Conservation (phyloP, 1,140 invertebrate genomes). For the Drosophila pseudoananassae region DNA sequence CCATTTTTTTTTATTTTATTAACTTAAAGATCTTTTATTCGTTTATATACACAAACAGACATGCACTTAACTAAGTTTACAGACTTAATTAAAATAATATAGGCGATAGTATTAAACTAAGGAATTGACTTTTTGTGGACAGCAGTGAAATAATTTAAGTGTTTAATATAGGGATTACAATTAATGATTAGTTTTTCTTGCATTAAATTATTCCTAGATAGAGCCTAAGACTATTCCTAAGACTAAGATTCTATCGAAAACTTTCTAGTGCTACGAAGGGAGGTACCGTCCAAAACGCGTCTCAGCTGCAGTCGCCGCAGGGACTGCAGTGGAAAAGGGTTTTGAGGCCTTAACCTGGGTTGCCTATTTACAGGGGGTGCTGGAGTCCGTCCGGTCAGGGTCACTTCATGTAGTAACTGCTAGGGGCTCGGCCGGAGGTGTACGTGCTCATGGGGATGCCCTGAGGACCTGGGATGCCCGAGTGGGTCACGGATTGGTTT, state of each 20-base stretch:
- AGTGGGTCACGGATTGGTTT: slow-evolving; percentile 74
- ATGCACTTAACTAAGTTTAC: slow-evolving; percentile 30
- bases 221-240: slow-evolving; percentile 40
- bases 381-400: background rate
- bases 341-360: slow-evolving; percentile 55
- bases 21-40: slow-evolving; percentile 43
- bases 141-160: slow-evolving; percentile 64
- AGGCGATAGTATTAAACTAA: slow-evolving; percentile 38
- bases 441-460: slow-evolving; percentile 90
- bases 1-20: slow-evolving; percentile 22
- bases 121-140: slow-evolving; percentile 48
- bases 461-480: slow-evolving; percentile 85
- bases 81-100: slow-evolving; percentile 28
- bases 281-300: slow-evolving; percentile 55
- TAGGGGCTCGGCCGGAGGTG: slow-evolving; percentile 84
- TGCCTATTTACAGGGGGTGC: slow-evolving; percentile 67
- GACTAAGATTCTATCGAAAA: slow-evolving; percentile 29
- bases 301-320: slow-evolving; percentile 67
- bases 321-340: slow-evolving; percentile 77
- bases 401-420: slow-evolving; percentile 83
- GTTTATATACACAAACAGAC: slow-evolving; percentile 59
- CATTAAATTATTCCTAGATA: slow-evolving; percentile 31
- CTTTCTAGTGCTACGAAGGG: slow-evolving; percentile 37
- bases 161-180: slow-evolving; percentile 43
- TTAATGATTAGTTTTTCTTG: slow-evolving; percentile 76